phyloP scores from a whole-genome alignment of 2,113 vertebrate genomes.

The Galemys pyrenaicus region DNA sequence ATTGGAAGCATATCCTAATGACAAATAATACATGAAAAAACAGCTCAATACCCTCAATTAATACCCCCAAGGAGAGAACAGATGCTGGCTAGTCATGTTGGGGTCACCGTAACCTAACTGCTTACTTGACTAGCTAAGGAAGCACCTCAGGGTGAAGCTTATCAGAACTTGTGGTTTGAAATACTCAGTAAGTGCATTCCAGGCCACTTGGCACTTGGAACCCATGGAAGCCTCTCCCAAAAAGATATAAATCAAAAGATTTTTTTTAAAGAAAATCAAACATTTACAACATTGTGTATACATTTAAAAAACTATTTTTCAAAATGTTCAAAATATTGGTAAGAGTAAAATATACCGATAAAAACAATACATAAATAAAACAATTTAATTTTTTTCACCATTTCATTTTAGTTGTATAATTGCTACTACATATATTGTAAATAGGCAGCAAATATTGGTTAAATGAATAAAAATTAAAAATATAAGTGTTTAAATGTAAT shows the following conservation, averaged over 20 bases:
- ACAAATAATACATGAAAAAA: not conserved
- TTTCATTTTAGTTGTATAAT: too few species aligned
- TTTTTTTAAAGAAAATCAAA: not conserved
- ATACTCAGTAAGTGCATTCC: not conserved
- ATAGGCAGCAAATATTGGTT: too few species aligned
- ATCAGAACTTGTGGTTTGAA: not conserved
- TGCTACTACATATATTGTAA: too few species aligned
- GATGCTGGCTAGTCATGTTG: not conserved
- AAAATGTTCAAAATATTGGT: not conserved
- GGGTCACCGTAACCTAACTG: not conserved
- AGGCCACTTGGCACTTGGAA: not conserved
- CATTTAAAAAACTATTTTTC: not conserved
- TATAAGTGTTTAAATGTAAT: not conserved
- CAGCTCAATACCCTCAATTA: not conserved
- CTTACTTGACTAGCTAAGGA: not conserved
- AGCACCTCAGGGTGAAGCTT: not conserved
- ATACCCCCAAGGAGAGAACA: not conserved
- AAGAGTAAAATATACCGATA: not conserved
- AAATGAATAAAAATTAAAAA: too few species aligned
- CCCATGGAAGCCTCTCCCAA: too few species aligned
- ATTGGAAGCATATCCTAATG: not conserved
- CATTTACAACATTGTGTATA: not conserved
- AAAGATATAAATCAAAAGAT: not conserved
- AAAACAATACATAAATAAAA: not conserved
- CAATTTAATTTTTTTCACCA: too few species aligned